phyloP scores from a whole-genome alignment of 2,888 invertebrate genomes.

The Sinotaia quadrata region DNA sequence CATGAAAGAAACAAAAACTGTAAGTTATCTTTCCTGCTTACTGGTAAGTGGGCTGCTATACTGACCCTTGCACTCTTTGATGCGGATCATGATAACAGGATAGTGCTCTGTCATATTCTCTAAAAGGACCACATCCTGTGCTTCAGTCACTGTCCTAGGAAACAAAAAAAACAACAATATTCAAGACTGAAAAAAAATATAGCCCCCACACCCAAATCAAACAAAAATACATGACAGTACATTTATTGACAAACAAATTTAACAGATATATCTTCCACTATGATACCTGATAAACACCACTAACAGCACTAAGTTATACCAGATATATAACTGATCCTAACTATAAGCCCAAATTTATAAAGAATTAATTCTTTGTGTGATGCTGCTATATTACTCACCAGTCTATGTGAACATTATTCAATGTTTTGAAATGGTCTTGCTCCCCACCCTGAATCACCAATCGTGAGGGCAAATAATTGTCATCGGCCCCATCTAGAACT shows the following conservation, averaged over 20 bases:
- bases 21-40: not conserved
- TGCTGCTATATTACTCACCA: conserved; percentile 59
- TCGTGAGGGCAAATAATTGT: conserved; percentile 68
- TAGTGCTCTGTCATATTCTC: conserved; percentile 67
- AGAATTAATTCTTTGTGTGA: too few relatives aligned
- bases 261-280: too few relatives aligned
- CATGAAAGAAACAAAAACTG: not conserved
- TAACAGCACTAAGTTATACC: too few relatives aligned
- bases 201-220: too few relatives aligned
- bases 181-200: too few relatives aligned
- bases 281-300: too few relatives aligned
- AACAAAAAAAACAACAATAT: too few relatives aligned
- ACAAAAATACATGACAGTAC: too few relatives aligned
- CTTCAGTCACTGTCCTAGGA: conserved; percentile 18
- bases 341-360: too few relatives aligned
- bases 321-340: too few relatives aligned
- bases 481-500: conserved; percentile 64
- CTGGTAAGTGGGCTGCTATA: not conserved
- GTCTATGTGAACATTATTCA: conserved; percentile 62
- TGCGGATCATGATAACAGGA: conserved; percentile 64
- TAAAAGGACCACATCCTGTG: conserved; percentile 55
- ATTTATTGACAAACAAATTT: too few relatives aligned
- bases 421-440: conserved; percentile 57
- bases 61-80: conserved; percentile 70
- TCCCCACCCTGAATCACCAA: conserved; percentile 68